A percentile compares a stretch with the other conserved stretches of the same genome.
Conservation (phyloP, 2,888 invertebrate genomes). For the Argynnis bischoffii region DNA sequence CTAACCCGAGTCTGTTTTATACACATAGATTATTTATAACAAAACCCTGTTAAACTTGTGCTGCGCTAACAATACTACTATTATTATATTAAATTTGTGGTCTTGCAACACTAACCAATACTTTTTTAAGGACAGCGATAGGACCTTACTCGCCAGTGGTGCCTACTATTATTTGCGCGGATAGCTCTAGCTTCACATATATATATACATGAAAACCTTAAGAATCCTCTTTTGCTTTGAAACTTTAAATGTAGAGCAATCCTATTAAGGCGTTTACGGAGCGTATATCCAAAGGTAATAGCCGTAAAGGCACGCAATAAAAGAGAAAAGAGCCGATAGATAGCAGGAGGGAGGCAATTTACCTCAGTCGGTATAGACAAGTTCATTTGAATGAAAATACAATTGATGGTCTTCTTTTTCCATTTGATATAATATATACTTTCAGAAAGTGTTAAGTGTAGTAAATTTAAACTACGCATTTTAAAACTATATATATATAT, state of each 20-base stretch:
- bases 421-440: conserved; percentile 1
- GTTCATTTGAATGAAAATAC: conserved; percentile 29
- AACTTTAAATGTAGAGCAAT: conserved; percentile 31
- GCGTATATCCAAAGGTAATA: conserved; percentile 37
- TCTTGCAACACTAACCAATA: no score
- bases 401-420: conserved; percentile 11
- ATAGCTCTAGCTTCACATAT: no score
- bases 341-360: conserved; percentile 31
- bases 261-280: conserved; percentile 31
- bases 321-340: conserved; percentile 22
- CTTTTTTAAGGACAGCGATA: no score
- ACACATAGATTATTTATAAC: no score
- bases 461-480: no score
- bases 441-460: neutral
- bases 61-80: no score
- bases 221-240: conserved; percentile 10
- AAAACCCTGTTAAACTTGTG: no score
- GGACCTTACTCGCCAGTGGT: no score
- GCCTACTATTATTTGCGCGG: no score
- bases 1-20: no score
- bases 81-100: no score
- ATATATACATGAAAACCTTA: neutral
- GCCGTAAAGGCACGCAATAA: conserved; percentile 33
- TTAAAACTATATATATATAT: no score
- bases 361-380: conserved; percentile 16